Evolutionary conservation across 2,888 invertebrate genomes (phyloP).

Genomic region (Chouioia cunea): DNA sequence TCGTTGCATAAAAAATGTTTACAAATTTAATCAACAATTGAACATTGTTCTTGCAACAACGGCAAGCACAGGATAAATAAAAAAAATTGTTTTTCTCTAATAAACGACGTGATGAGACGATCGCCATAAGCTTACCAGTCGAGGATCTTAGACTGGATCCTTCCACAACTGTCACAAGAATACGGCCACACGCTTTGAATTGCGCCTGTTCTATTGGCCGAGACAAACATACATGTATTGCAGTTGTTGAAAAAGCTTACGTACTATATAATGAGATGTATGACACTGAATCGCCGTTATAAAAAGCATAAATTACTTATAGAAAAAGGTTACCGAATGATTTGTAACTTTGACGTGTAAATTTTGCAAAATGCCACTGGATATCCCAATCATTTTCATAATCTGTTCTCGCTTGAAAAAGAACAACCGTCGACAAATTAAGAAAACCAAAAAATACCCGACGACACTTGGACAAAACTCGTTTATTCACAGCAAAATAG

Average conservation of each 20-base stretch:
- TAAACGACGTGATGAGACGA: neutral
- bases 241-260: conserved; percentile 34
- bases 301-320: too few species aligned
- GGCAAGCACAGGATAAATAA: neutral
- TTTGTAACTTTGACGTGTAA: too few species aligned
- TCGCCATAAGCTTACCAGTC: conserved; percentile 60
- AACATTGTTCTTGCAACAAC: neutral
- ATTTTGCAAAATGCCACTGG: too few species aligned
- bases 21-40: conserved; percentile 1
- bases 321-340: too few species aligned
- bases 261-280: too few species aligned
- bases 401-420: too few species aligned
- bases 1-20: conserved; percentile 13
- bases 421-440: too few species aligned
- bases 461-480: too few species aligned
- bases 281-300: too few species aligned
- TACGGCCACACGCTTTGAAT: conserved; percentile 73
- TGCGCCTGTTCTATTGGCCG: conserved; percentile 70
- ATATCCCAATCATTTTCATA: too few species aligned
- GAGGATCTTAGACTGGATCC: conserved; percentile 63
- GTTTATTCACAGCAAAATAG: too few species aligned
- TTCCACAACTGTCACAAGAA: conserved; percentile 70
- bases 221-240: conserved; percentile 34
- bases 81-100: neutral
- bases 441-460: too few species aligned